These are phyloP conservation scores for Tupaia chinensis DNA, from an alignment of 2,113 vertebrate genomes.

Conservation along the genomic window DNA sequence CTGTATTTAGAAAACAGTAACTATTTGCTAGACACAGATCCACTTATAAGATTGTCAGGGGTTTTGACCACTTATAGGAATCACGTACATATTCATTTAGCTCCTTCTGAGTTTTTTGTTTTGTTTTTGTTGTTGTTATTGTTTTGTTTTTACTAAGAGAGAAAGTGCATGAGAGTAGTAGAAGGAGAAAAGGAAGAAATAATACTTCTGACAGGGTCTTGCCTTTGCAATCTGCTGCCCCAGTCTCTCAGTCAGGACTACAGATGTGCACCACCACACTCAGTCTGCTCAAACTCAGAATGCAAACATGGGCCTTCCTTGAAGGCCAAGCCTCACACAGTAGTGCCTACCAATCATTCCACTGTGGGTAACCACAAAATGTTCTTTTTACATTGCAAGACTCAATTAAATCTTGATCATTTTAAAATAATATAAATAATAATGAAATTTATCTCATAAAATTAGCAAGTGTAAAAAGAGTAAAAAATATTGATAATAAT, in stretches of 20 bases:
- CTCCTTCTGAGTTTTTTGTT: not conserved
- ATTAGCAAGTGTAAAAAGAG: slow-evolving; percentile 1
- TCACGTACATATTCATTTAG: not conserved
- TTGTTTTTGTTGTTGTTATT: too few species aligned
- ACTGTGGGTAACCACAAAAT: not conserved
- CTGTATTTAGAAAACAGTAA: not conserved
- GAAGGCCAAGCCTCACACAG: too few species aligned
- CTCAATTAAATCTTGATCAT: not conserved
- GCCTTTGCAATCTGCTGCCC: too few species aligned
- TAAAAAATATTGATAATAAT: not conserved
- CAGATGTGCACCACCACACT: too few species aligned
- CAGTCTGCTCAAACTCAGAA: too few species aligned
- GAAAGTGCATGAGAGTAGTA: too few species aligned
- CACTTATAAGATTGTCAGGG: rapidly evolving
- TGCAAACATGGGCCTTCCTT: too few species aligned
- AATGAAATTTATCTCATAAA: not conserved
- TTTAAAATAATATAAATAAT: not conserved
- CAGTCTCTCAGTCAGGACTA: too few species aligned
- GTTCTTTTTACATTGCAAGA: not conserved
- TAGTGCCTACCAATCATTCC: too few species aligned
- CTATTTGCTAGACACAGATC: not conserved
- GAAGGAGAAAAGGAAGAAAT: too few species aligned
- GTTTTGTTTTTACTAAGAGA: too few species aligned
- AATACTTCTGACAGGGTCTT: too few species aligned
- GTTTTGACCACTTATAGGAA: not conserved